Conservation (phyloP, 1,140 invertebrate genomes). For the Nebria ingens region DNA sequence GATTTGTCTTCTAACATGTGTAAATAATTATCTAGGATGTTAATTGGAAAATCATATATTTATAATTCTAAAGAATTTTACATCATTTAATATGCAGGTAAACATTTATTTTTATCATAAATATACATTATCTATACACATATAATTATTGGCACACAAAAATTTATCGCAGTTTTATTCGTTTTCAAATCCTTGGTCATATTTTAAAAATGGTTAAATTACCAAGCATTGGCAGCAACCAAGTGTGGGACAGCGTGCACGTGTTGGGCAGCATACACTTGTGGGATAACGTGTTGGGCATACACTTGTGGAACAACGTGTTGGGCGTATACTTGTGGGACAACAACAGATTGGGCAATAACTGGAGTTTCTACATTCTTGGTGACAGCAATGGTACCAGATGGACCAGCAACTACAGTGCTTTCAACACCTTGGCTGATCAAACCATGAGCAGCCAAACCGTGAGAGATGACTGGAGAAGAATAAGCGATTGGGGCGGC, state of each 20-base stretch:
- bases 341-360: neutral
- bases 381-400: neutral
- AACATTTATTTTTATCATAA: neutral
- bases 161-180: neutral
- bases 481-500: too few species aligned
- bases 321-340: neutral
- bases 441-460: neutral
- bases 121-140: neutral
- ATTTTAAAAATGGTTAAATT: neutral
- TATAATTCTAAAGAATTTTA: neutral
- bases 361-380: neutral
- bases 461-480: too few species aligned
- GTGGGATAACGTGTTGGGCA: neutral
- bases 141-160: neutral
- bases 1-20: too few species aligned
- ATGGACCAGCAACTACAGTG: constrained; percentile 1
- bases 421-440: neutral
- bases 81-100: neutral
- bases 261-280: neutral
- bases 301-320: neutral
- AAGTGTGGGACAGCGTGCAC: constrained; percentile 1
- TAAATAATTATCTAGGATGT: too few species aligned
- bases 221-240: neutral
- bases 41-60: neutral
- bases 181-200: neutral